Conservation (phyloP, 2,888 invertebrate genomes). For the Cephalotes varians region DNA sequence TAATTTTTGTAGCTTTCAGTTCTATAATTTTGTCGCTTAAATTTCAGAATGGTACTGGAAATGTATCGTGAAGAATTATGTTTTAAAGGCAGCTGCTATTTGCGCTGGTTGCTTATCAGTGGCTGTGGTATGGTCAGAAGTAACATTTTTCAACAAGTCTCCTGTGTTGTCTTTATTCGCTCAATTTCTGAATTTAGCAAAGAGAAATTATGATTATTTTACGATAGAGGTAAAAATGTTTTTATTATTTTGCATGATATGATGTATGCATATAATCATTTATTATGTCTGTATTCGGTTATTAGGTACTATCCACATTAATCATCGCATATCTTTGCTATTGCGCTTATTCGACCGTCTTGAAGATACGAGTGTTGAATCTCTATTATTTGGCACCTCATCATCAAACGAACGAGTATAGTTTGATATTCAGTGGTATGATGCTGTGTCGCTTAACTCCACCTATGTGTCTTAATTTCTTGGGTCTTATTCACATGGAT, state of each 20-base stretch:
- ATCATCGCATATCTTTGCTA: slow-evolving; percentile 98
- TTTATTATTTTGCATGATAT: neutral
- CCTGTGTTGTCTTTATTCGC: slow-evolving; percentile 99
- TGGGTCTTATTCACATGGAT: slow-evolving; percentile 99
- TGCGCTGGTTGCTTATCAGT: slow-evolving; percentile 92
- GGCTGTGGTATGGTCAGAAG: slow-evolving; percentile 99
- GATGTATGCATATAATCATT: neutral
- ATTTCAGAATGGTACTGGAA: slow-evolving; percentile 98
- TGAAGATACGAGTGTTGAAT: slow-evolving; percentile 98
- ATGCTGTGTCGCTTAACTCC: slow-evolving; percentile 98
- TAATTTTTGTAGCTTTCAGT: neutral
- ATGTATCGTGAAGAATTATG: slow-evolving; percentile 92
- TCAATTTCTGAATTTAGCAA: slow-evolving; percentile 94
- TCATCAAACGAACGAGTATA: slow-evolving; percentile 99
- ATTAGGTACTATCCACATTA: slow-evolving; percentile 94
- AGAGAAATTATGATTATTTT: slow-evolving; percentile 94
- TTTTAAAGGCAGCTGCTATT: slow-evolving; percentile 91
- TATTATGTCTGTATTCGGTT: slow-evolving; percentile 65
- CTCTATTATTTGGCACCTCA: slow-evolving; percentile 98
- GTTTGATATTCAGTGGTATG: slow-evolving; percentile 99
- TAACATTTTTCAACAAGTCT: slow-evolving; percentile 97
- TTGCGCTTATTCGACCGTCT: slow-evolving; percentile 99
- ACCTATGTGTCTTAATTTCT: slow-evolving; percentile 99
- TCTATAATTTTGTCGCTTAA: slow-evolving; percentile 21
- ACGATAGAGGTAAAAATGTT: slow-evolving; percentile 93